Conservation (phyloP, 2,797 vertebrate species). For the Zenarchopterus dispar region DNA sequence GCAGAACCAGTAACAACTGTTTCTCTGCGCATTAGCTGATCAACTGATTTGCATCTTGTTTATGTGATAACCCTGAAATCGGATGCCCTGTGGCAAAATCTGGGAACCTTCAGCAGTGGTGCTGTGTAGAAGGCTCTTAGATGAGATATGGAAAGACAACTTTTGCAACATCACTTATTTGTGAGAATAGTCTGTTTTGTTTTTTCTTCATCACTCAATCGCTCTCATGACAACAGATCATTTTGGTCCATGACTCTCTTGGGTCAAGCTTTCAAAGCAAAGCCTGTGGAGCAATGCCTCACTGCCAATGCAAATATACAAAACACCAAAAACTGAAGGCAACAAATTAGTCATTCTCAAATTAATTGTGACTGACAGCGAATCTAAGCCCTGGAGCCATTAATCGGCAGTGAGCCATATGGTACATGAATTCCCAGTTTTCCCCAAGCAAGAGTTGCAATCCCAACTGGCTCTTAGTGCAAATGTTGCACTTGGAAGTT, state of each 20-base stretch:
- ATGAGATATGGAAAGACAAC: conserved; percentile 2
- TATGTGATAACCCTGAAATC: conserved; percentile 40
- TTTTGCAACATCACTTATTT: conserved; percentile 14
- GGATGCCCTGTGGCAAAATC: conserved; percentile 27
- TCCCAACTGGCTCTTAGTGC: conserved; percentile 3
- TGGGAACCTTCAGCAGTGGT: conserved; percentile 22
- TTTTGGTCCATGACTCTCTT: conserved; percentile 19
- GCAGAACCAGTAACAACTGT: conserved; percentile 20
- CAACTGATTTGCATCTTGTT: conserved; percentile 44
- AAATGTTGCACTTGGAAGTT: conserved; percentile 32
- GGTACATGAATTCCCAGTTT: conserved; percentile 32
- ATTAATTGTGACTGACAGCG: conserved; percentile 59
- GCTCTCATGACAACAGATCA: conserved; percentile 4
- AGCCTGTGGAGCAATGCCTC: conserved; percentile 35
- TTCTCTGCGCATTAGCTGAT: conserved; percentile 29
- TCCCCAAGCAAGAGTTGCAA: conserved; percentile 20
- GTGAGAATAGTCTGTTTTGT: conserved; percentile 1
- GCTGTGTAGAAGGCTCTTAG: conserved; percentile 11
- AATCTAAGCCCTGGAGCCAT: conserved; percentile 39
- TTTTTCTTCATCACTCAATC: conserved; percentile 16
- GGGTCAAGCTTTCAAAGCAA: conserved; percentile 43
- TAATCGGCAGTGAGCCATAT: conserved; percentile 31
- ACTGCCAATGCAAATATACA: conserved; percentile 41
- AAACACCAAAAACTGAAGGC: conserved; percentile 30
- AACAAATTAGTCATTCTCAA: conserved; percentile 61